phyloP scores from a whole-genome alignment of 2,797 vertebrate species.

The Melanogrammus aeglefinus region DNA sequence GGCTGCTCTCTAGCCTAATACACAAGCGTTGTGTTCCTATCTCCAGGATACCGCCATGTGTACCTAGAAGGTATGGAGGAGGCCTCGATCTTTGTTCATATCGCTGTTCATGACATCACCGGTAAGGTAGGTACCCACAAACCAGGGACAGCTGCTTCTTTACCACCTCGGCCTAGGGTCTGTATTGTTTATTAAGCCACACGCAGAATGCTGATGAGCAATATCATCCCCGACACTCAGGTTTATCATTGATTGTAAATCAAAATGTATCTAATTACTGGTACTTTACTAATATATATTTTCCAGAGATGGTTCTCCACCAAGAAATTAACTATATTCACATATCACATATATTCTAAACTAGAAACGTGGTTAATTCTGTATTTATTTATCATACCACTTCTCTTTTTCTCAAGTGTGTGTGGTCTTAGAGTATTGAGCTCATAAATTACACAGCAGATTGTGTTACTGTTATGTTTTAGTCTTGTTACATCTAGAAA shows the following conservation, averaged over 20 bases:
- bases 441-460: background rate
- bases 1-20: background rate
- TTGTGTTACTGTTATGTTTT: background rate
- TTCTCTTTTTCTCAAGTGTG: background rate
- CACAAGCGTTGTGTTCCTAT: constrained; percentile 9
- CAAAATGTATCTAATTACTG: no score
- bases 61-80: constrained; percentile 98
- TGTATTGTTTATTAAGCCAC: background rate
- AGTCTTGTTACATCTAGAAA: background rate
- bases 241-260: background rate
- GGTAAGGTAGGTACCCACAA: constrained; percentile 90
- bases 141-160: background rate
- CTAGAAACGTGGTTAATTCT: background rate
- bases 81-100: constrained; percentile 95
- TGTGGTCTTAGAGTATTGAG: background rate
- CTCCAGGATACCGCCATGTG: constrained; percentile 90
- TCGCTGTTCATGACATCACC: constrained; percentile 91
- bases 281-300: no score
- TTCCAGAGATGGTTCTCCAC: no score
- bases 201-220: background rate
- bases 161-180: background rate
- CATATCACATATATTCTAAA: background rate
- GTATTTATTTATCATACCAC: background rate
- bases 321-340: background rate
- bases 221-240: background rate